phyloP scores from a whole-genome alignment of 2,888 invertebrate genomes.

The Brachynemurus nebulosus region DNA sequence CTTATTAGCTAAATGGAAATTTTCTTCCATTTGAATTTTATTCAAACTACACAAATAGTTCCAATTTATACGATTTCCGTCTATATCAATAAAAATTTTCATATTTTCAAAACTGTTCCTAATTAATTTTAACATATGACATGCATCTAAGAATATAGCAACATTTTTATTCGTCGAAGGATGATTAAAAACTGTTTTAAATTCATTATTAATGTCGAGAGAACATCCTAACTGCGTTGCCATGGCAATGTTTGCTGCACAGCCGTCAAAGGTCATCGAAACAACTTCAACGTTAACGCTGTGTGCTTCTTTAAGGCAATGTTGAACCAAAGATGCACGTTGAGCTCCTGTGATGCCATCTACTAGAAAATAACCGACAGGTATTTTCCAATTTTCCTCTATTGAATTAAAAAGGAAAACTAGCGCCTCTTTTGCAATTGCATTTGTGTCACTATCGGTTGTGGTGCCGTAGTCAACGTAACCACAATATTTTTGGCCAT shows the following conservation, averaged over 20 bases:
- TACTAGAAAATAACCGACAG: constrained; percentile 22
- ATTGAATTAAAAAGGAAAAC: constrained; percentile 20
- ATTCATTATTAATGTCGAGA: constrained; percentile 1
- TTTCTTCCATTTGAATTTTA: constrained; percentile 13
- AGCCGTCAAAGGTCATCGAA: constrained; percentile 23
- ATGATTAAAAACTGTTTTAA: neutral
- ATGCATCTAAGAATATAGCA: constrained; percentile 9
- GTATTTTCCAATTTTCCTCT: constrained; percentile 21
- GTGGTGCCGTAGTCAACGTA: constrained; percentile 21
- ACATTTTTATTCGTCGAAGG: neutral
- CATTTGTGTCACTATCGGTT: constrained; percentile 16
- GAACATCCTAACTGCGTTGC: constrained; percentile 13
- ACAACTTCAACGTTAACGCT: constrained; percentile 18
- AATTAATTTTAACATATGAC: constrained; percentile 13
- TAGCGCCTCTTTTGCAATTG: constrained; percentile 20
- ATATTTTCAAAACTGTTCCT: constrained; percentile 12
- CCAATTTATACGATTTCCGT: constrained; percentile 13
- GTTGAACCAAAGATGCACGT: constrained; percentile 17
- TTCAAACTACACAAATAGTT: constrained; percentile 11
- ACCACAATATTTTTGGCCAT: constrained; percentile 22
- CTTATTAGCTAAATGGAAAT: constrained; percentile 14
- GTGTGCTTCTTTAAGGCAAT: constrained; percentile 16
- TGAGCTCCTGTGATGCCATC: constrained; percentile 19
- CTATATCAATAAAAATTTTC: constrained; percentile 9
- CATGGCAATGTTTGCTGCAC: constrained; percentile 18